These are phyloP conservation scores for Paguma larvata DNA, from an alignment of 2,797 vertebrate species.

Conservation along the genomic window DNA sequence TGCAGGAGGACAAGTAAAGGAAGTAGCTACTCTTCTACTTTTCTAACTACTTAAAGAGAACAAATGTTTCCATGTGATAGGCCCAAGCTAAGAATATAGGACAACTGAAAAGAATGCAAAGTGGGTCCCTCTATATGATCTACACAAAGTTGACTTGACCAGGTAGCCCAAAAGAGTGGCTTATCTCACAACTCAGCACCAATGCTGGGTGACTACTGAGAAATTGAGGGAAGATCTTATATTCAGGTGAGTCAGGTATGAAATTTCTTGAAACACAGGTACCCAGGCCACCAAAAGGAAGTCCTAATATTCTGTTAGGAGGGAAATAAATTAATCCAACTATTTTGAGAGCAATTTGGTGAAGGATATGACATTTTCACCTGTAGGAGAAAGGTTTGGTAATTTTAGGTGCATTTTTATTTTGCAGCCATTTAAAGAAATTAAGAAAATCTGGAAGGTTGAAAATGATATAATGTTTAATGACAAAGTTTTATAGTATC, in stretches of 20 bases:
- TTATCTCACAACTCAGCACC: not conserved
- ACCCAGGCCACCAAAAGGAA: not conserved
- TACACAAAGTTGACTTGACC: not conserved
- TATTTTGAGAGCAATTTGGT: not conserved
- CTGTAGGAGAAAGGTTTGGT: not conserved
- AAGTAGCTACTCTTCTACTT: not conserved
- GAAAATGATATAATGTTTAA: not conserved
- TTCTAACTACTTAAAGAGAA: not conserved
- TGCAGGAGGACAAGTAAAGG: not conserved
- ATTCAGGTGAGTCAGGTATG: not conserved
- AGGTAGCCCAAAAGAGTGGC: not conserved
- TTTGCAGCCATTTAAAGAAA: not conserved
- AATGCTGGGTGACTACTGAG: not conserved
- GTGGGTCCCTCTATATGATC: not conserved
- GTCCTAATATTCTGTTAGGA: not conserved
- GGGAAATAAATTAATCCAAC: not conserved
- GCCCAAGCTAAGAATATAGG: not conserved
- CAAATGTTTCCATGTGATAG: not conserved
- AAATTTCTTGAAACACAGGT: not conserved
- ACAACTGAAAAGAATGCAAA: not conserved
- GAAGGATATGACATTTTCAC: not conserved
- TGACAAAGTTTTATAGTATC: not conserved
- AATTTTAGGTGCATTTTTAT: conserved; percentile 20
- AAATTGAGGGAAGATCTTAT: not conserved
- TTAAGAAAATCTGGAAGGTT: not conserved